Evolutionary conservation across 2,113 vertebrate species (phyloP), one percentile per base, ranked within the genome.

Genomic region (Rhinogobius similis): DNA sequence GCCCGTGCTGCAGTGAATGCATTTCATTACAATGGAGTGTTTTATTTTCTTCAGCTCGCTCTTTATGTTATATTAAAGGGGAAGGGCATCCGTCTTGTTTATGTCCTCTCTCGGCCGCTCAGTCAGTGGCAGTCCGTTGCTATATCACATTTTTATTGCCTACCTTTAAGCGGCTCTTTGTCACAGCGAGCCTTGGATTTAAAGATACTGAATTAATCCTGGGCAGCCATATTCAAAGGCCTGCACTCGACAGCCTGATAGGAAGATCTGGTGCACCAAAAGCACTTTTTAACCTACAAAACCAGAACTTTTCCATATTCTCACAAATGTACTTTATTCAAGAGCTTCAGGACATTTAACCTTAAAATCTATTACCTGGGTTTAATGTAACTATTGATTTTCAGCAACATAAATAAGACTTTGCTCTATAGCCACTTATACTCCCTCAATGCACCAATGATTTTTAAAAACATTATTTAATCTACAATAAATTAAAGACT

Each of bases 21-120:
- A 91, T 90, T 92, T 91, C 88, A 91, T 91, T 92, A 91, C 90
- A 89, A 89, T 85, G 82, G 86, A 86, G 80, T 89, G 81, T 85
- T 90, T 90, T 88, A 88, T 87, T 89, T 82, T 88, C 84, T 82
- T 67, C 78, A 65, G 82, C 90, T 80, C 84, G 73, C 73, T 86
- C 88, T 91, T 90, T 89, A 87, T 91, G 90, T 88, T 91, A 85
- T 87, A 90, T 92, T 92, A 86, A 91, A 86, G 84, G 81, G 80
- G 82, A 86, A 67, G 82, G 80, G 80, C 87, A 91, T 92, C 87
- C 83, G 78, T 93, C 90, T 93, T 89, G 83, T 92, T 91, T 91
- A 90, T 92, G 88, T 89, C 87, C 86, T 83, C 82, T 68, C 72
- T 82, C 78, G 75, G 74, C 78, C 79, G 75, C 82, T 86, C 87